Conservation (phyloP, 2,113 vertebrate genomes). For the Bolborhynchus lineola region DNA sequence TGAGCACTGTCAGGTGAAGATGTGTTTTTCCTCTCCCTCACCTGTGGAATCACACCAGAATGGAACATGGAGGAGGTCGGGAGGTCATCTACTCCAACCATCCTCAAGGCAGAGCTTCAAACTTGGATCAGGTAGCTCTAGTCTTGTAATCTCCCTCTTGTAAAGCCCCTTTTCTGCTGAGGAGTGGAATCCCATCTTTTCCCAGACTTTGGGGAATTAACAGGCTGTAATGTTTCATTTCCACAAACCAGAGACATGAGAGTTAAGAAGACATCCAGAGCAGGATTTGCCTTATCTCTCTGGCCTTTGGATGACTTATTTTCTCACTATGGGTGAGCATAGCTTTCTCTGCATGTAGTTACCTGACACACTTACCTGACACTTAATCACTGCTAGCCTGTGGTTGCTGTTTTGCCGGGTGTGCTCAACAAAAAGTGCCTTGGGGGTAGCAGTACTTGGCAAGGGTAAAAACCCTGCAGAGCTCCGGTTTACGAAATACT, state of each 20-base stretch:
- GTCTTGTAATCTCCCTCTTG: neutral
- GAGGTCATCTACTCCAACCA: neutral
- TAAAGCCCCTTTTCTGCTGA: neutral
- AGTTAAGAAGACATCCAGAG: neutral
- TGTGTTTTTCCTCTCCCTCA: neutral
- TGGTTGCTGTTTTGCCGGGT: neutral
- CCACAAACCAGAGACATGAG: neutral
- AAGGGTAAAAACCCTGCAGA: neutral
- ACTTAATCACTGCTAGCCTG: neutral
- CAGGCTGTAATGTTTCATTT: neutral
- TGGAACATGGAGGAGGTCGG: neutral
- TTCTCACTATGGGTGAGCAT: neutral
- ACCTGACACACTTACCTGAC: conserved; percentile 16
- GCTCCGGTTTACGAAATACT: neutral
- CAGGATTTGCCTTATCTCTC: conserved; percentile 11
- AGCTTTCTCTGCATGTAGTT: neutral
- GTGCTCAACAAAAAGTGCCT: neutral
- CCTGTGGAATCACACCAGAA: neutral
- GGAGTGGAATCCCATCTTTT: neutral
- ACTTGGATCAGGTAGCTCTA: neutral
- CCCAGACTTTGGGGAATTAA: neutral
- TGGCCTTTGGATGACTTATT: conserved; percentile 38
- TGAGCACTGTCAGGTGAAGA: rapidly evolving
- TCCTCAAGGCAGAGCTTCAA: neutral
- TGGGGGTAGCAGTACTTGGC: neutral